Base-by-base conservation (phyloP, 2,888 invertebrate species). In the Julus scandinavius region DNA sequence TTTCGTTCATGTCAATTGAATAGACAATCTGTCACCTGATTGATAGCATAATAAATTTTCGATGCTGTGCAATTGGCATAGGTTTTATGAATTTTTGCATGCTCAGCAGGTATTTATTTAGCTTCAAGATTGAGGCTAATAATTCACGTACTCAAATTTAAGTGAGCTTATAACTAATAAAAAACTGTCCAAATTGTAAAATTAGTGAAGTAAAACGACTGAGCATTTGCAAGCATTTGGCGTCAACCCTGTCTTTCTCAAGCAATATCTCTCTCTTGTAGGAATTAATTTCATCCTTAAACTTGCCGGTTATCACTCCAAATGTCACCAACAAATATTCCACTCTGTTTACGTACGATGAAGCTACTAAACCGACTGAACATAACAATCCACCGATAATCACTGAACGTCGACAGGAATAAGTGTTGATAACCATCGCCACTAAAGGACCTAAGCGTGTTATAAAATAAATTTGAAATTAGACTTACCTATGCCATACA, bases 341-440 rank as follows among this genome's bases (percentile, higher is more conserved):
- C 87, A 96, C 92, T 20, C 94, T 95, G 6, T 94, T 95, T 89
- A 95, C 95, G 92, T 95, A 95, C 92, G 94, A 95, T 83, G 95
- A 95, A 20, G 95, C 92, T 0, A 95, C 94, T 87, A 96, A 94
- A 17, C 96, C 96, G 0, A 95, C 93, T 0, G 95, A 95, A 90
- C 95, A 95, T 92, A 95, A 95, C 85, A 96, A 92, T 0, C 96
- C 96, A 0, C 96, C 96, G 88, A 95, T 93, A 91, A 96, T 95
- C 80, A 95, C 95, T 1, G 96, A 96, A 2, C 94, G 92, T 0
- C 95, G 93, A 90, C 95, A 96, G 0, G 93, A 93, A 91, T 93
- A 93, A 90, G 92, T 92, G 91, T 95, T 95, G 90, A 96, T 95
- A 0, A 96, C 92, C 13, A 95, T 95, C 89, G 96, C 96, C 0